A percentile compares a stretch with the other conserved stretches of the same genome.
These are phyloP conservation scores for Protodeltote pygarga DNA, from an alignment of 2,888 invertebrate genomes.

Conservation along the genomic window DNA sequence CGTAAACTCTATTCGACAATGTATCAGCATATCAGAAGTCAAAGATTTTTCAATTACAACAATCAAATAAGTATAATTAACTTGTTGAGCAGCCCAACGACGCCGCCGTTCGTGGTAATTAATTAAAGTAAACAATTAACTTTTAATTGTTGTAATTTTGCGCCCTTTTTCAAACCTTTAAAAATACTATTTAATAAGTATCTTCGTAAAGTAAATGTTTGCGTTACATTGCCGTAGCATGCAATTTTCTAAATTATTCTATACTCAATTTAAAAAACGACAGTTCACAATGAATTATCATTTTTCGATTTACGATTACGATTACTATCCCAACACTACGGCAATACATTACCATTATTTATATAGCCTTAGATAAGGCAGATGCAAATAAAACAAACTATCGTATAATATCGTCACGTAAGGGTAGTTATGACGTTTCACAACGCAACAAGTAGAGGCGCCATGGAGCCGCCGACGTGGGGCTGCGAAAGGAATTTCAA, in stretches of 20 bases:
- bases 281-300: conserved; percentile 5
- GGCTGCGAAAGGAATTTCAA: conserved; percentile 80
- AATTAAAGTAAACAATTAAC: too few species aligned
- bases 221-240: too few species aligned
- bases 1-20: conserved; percentile 15
- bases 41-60: conserved; percentile 8
- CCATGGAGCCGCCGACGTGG: conserved; percentile 71
- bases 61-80: too few species aligned
- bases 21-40: conserved; percentile 8
- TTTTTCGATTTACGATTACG: conserved; percentile 10
- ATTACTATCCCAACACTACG: conserved; percentile 9
- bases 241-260: too few species aligned
- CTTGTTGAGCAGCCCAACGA: too few species aligned
- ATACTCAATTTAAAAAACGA: background rate
- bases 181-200: conserved; percentile 22
- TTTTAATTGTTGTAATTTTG: conserved; percentile 7
- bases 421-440: conserved; percentile 79
- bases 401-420: conserved; percentile 72
- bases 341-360: conserved; percentile 16
- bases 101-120: too few species aligned
- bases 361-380: conserved; percentile 49
- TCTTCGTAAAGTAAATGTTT: too few species aligned
- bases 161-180: conserved; percentile 6
- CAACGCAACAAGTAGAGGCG: conserved; percentile 81
- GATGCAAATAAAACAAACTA: conserved; percentile 65